These are phyloP conservation scores for Zaprionus gabonicus DNA, from an alignment of 1,140 invertebrate genomes.

Conservation along the genomic window DNA sequence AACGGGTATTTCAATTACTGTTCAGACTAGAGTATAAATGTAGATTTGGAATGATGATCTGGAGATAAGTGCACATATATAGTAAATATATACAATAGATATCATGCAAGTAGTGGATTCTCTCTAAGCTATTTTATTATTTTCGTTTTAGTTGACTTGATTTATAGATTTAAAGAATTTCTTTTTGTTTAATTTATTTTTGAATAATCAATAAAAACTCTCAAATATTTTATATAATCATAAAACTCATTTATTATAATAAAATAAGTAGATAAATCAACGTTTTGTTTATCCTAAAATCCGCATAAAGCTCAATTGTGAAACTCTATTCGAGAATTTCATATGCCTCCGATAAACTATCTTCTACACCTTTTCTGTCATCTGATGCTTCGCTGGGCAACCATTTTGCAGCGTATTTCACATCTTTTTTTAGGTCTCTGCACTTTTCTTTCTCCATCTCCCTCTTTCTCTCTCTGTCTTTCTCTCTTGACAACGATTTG, in stretches of 20 bases:
- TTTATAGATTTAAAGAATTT: too few relatives aligned
- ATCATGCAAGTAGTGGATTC: too few relatives aligned
- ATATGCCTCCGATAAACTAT: not conserved
- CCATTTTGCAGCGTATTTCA: not conserved
- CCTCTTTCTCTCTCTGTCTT: not conserved
- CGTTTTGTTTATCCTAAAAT: too few relatives aligned
- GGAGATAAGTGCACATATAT: not conserved
- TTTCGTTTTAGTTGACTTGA: too few relatives aligned
- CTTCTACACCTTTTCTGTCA: not conserved
- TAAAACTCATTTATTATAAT: too few relatives aligned
- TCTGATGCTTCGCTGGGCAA: not conserved
- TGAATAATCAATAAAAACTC: too few relatives aligned
- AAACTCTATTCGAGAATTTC: not conserved
- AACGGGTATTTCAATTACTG: conserved; percentile 33
- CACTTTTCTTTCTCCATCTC: not conserved
- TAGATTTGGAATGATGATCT: conserved; percentile 2
- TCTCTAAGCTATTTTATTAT: too few relatives aligned
- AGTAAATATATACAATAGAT: not conserved
- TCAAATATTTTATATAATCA: too few relatives aligned
- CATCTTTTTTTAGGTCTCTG: not conserved
- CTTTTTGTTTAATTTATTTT: too few relatives aligned
- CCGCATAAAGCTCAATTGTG: too few relatives aligned
- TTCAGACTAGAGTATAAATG: conserved; percentile 11
- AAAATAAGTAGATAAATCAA: too few relatives aligned
- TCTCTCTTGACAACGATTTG: conserved; percentile 2